A percentile compares a stretch with the other conserved stretches of the same genome.
phyloP scores from a whole-genome alignment of 2,797 vertebrate genomes.

The Neosilurus mollespiculum region DNA sequence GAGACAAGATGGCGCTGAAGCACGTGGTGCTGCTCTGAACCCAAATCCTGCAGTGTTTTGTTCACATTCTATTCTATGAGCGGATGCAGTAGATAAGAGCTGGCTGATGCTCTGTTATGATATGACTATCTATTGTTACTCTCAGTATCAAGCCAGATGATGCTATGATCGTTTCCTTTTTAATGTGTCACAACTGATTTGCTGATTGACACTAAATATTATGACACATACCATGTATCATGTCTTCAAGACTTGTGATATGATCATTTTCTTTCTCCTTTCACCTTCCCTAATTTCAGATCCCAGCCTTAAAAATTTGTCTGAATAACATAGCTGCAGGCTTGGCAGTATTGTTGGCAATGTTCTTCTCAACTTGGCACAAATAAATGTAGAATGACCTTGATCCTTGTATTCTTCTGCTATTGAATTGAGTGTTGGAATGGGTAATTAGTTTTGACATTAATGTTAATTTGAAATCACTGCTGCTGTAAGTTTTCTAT shows the following conservation, averaged over 20 bases:
- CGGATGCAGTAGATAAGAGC: neutral
- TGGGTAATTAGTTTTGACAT: constrained; percentile 1
- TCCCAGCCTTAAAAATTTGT: neutral
- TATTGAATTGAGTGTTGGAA: neutral
- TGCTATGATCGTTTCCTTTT: constrained; percentile 3
- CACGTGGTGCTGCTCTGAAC: constrained; percentile 29
- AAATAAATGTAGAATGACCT: neutral
- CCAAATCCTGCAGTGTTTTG: constrained; percentile 12
- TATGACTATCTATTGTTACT: constrained; percentile 4
- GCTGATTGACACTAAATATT: constrained; percentile 8
- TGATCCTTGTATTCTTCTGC: neutral
- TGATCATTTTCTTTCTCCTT: neutral
- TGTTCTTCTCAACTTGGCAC: neutral
- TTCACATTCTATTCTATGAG: neutral
- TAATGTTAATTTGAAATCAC: neutral
- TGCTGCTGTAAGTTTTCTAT: neutral
- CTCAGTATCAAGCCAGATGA: neutral
- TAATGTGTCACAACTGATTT: neutral
- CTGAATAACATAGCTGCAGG: neutral
- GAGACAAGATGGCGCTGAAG: constrained; percentile 45
- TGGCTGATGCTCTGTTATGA: neutral
- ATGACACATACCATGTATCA: neutral
- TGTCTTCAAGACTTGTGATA: neutral
- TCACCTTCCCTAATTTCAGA: neutral
- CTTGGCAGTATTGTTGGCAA: neutral